Evolutionary conservation across 2,797 vertebrate genomes (phyloP), one percentile per base, ranked within the genome.

Genomic region (Acrocephalus scirpaceus): DNA sequence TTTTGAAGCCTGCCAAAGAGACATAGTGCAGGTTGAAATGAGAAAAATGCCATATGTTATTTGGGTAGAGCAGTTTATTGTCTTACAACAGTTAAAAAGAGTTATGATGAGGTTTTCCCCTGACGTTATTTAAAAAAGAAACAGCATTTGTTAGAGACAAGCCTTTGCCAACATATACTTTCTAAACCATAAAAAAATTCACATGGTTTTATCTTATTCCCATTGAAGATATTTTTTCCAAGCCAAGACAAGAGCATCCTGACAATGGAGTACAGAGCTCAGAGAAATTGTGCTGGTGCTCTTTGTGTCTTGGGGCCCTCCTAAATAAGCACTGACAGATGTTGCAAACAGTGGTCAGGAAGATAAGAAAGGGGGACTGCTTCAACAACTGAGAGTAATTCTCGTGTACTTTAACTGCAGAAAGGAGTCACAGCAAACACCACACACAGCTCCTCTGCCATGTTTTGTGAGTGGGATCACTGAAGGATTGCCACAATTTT

Each of bases 241-340:
- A 93, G 60, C 18, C 44, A 89, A 89, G 79, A 40, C 79, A 92
- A 88, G 74, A 74, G 42, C 57, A 60, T 89, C 79, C 53, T 89
- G 75, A 92, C 72, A 94, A 65, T 60, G 29, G 26, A 88, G 90
- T 42, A 57, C 53, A 64, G 71, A 79, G 53, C 70, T 94, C 74
- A 82, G 78, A 85, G 71, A 79, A 81, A 82, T 86, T 87, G 64
- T 87, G 34, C 54, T 82, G 45, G 19, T 1, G 2, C 29, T 88
- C 74, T 87, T 61, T 82, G 77, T 73, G 58, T 71, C 80, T 84
- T 64, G 61, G 44, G 79, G 57, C 67, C 27, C 64, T 92, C 78
- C 73, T 80, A 82, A 92, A 79, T 76, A 84, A 95, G 87, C 56
- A 71, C 13, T 94, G 94, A 76, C 88, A 95, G 93, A 91, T 82